These are phyloP conservation scores for Syrphus vitripennis DNA, from an alignment of 2,888 invertebrate genomes.

Conservation along the genomic window DNA sequence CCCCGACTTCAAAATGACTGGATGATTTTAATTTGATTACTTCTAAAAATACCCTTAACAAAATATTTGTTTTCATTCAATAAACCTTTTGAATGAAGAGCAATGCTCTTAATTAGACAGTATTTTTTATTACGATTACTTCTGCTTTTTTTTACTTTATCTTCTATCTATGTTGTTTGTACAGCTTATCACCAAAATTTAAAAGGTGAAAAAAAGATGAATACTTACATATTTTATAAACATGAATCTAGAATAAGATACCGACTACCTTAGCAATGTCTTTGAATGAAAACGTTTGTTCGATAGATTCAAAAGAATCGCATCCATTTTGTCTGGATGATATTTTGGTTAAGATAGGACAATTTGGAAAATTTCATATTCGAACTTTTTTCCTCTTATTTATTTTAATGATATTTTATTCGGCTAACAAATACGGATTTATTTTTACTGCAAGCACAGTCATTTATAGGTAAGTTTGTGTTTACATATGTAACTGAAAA, in stretches of 20 bases:
- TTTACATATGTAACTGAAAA: too few relatives aligned
- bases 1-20: too few relatives aligned
- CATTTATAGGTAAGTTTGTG: conserved; percentile 84
- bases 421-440: conserved; percentile 85
- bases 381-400: conserved; percentile 84
- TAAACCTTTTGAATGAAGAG: too few relatives aligned
- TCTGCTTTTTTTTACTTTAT: background rate
- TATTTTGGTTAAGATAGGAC: conserved; percentile 81
- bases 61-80: too few relatives aligned
- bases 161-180: background rate
- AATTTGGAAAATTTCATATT: conserved; percentile 86
- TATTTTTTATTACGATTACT: too few relatives aligned
- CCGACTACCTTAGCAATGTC: background rate
- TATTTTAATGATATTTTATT: conserved; percentile 85
- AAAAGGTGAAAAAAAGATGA: too few relatives aligned
- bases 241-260: background rate
- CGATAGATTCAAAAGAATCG: background rate
- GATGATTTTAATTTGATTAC: too few relatives aligned
- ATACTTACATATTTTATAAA: too few relatives aligned
- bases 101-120: too few relatives aligned
- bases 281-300: background rate
- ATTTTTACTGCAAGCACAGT: conserved; percentile 87
- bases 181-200: background rate
- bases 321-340: conserved; percentile 72
- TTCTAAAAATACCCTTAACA: too few relatives aligned